Evolutionary conservation across 2,888 invertebrate genomes (phyloP).

Genomic region (Drosophila sordidapex): DNA sequence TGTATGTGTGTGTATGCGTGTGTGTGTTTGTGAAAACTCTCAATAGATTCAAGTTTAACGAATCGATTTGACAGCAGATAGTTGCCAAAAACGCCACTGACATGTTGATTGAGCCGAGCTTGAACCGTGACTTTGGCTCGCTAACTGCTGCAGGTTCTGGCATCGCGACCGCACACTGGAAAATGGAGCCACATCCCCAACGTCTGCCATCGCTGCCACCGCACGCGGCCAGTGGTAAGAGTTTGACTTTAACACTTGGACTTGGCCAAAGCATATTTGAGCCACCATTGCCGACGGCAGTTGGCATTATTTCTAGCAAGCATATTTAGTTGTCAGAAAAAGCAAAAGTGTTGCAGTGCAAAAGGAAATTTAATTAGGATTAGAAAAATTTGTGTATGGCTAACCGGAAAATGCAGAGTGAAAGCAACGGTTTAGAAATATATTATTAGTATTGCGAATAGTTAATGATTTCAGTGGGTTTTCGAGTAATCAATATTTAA

Average conservation of each 20-base stretch:
- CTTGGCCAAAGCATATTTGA: not conserved
- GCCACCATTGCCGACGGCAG: constrained; percentile 54
- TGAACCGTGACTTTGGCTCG: constrained; percentile 85
- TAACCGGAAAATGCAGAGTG: not conserved
- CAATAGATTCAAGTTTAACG: constrained; percentile 28
- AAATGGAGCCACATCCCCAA: constrained; percentile 84
- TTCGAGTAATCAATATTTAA: not conserved
- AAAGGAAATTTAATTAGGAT: not conserved
- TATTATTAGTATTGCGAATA: not conserved
- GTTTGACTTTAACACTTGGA: not conserved
- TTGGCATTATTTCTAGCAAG: not conserved
- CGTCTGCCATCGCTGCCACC: constrained; percentile 81
- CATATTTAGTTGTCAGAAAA: not conserved
- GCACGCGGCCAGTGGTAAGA: constrained; percentile 82
- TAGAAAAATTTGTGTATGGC: not conserved
- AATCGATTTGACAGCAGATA: constrained; percentile 66
- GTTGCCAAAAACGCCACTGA: constrained; percentile 78
- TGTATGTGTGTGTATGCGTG: not conserved
- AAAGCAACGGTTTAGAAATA: not conserved
- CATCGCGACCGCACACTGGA: constrained; percentile 83
- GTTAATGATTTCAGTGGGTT: not conserved
- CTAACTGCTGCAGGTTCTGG: constrained; percentile 83
- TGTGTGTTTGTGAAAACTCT: constrained; percentile 26
- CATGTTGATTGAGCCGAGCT: constrained; percentile 85
- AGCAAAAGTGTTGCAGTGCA: not conserved